Percentiles rank a stretch among this genome's conserved stretches.
Evolutionary conservation across 2,888 invertebrate genomes (phyloP).

Genomic region (Junonia oenone): DNA sequence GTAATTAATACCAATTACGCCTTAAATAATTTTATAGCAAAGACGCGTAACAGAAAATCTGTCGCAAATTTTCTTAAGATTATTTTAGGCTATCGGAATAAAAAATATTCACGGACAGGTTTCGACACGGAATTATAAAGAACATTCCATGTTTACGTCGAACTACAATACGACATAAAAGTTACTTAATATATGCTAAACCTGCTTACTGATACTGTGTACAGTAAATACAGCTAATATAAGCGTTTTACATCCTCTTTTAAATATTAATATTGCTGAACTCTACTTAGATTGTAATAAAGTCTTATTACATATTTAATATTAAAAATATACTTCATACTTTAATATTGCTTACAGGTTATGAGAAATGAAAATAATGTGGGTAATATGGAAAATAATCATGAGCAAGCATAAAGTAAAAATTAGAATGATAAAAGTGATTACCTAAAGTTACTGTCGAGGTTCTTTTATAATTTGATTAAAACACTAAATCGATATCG

Average conservation of each 20-base stretch:
- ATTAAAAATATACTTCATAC: background rate
- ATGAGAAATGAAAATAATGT: background rate
- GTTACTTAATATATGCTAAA: constrained; percentile 3
- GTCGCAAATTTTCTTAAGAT: background rate
- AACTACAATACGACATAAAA: constrained; percentile 8
- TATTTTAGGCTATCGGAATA: background rate
- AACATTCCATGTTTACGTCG: background rate
- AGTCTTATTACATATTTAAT: background rate
- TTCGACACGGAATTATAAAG: background rate
- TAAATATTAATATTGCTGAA: background rate
- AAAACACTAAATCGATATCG: background rate
- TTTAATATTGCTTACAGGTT: background rate
- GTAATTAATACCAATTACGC: background rate
- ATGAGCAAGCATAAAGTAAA: background rate
- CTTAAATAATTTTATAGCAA: background rate
- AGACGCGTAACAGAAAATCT: too few species aligned
- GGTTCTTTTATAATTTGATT: too few species aligned
- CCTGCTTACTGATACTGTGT: constrained; percentile 6
- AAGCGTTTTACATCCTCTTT: background rate
- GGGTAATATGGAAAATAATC: background rate
- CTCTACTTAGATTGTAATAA: background rate
- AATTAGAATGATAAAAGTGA: background rate
- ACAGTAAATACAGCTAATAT: background rate
- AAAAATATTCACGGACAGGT: background rate
- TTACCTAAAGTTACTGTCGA: background rate